Evolutionary conservation across 2,888 invertebrate genomes (phyloP), one percentile per base, ranked within the genome.

Genomic region (Agrochola lota): DNA sequence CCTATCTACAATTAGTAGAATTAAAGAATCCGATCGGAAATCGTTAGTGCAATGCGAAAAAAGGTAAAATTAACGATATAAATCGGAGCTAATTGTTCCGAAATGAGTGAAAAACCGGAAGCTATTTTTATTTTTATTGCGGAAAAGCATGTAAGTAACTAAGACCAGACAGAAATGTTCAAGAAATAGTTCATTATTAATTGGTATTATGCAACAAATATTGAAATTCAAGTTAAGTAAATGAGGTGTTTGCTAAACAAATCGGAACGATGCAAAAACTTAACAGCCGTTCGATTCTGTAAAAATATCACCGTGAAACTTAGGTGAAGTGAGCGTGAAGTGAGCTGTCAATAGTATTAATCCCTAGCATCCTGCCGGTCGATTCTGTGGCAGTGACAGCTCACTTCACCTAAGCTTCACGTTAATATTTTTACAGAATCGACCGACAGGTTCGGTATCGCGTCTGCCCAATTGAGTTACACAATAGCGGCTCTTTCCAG

Each of bases 401-500:
- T n/a, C n/a, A n/a, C n/a, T n/a, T n/a, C n/a, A n/a, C n/a, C n/a
- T n/a, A n/a, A n/a, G n/a, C n/a, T n/a, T n/a, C n/a, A n/a, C n/a
- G n/a, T n/a, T n/a, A n/a, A n/a, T n/a, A n/a, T n/a, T n/a, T n/a
- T n/a, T n/a, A n/a, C n/a, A n/a, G n/a, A n/a, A n/a, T n/a, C n/a
- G n/a, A n/a, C n/a, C n/a, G n/a, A n/a, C n/a, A 67, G 84, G 82
- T 84, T 79, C 15, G 46, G 23, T 74, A 88, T 83, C 77, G 75
- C 81, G 87, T 81, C 71, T 86, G 78, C 75, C 88, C 81, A 90
- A 90, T 90, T 80, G 71, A 75, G 87, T 90, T 90, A 72, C 88
- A 91, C 90, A 92, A 92, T 91, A 84, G 85, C 84, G 87, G 78
- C 80, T 82, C 78, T 76, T 80, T 78, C 66, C 63, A 63, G 75